A percentile compares a stretch with the other conserved stretches of the same genome.
Evolutionary conservation across 2,113 vertebrate genomes (phyloP).

Genomic region (Pelecanoides urinatrix): DNA sequence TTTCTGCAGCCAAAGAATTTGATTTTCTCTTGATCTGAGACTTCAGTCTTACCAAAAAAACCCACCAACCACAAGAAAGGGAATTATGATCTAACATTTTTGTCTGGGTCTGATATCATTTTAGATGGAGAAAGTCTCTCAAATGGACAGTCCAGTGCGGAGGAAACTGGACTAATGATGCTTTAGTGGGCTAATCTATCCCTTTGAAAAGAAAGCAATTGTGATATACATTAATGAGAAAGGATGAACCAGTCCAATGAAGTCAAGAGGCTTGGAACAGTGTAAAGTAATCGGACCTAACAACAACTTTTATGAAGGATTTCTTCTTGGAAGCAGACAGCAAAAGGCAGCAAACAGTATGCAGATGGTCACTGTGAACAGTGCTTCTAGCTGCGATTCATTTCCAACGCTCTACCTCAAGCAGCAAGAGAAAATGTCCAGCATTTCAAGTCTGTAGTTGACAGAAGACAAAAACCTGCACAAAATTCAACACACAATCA

Average conservation of each 20-base stretch:
- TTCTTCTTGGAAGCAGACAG: background rate
- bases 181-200: background rate
- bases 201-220: background rate
- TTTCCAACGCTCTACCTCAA: background rate
- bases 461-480: background rate
- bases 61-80: background rate
- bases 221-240: background rate
- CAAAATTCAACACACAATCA: background rate
- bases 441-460: background rate
- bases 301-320: background rate
- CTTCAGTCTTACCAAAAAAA: background rate
- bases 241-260: background rate
- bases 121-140: background rate
- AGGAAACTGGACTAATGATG: background rate
- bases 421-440: background rate
- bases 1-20: background rate
- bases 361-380: background rate
- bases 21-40: background rate
- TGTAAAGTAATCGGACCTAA: background rate
- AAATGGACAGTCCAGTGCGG: background rate
- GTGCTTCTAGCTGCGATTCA: background rate
- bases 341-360: background rate
- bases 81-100: background rate
- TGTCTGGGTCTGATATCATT: background rate
- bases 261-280: background rate